Conservation (phyloP, 2,113 vertebrate genomes). For the Oncorhynchus kisutch region DNA sequence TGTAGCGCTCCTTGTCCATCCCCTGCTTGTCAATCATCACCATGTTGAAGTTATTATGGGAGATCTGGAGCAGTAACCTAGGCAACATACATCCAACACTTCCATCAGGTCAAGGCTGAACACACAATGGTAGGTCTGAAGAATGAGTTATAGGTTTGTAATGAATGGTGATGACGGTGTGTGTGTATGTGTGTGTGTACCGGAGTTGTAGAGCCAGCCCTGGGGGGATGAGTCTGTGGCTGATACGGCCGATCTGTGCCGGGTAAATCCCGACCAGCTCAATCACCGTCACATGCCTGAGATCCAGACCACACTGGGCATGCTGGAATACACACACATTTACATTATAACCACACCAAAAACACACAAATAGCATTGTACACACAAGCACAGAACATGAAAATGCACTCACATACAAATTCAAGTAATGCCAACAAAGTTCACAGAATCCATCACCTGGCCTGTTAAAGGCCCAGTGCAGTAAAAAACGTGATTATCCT, state of each 20-base stretch:
- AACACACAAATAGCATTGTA: background rate
- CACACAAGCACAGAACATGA: conserved; percentile 22
- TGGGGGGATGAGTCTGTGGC: conserved; percentile 84
- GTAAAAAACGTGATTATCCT: too few relatives aligned
- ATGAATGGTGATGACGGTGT: background rate
- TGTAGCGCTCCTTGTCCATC: conserved; percentile 89
- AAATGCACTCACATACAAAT: conserved; percentile 16
- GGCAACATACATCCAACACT: conserved; percentile 23
- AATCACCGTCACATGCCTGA: conserved; percentile 89
- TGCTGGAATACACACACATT: conserved; percentile 70
- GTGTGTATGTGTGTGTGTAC: conserved; percentile 62
- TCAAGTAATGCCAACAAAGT: too few relatives aligned
- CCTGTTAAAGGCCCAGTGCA: background rate
- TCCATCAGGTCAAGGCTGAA: background rate
- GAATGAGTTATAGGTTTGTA: too few relatives aligned
- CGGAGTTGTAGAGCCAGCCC: conserved; percentile 88
- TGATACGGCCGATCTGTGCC: conserved; percentile 89
- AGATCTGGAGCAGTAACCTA: conserved; percentile 87
- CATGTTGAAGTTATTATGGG: conserved; percentile 87
- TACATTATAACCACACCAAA: background rate
- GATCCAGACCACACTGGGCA: conserved; percentile 90
- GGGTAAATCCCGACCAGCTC: conserved; percentile 92
- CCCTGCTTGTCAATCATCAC: conserved; percentile 94
- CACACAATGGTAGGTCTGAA: background rate
- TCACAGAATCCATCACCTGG: background rate